Base-by-base conservation (phyloP, 2,888 invertebrate species). In the Branchinecta sandiegonensis region DNA sequence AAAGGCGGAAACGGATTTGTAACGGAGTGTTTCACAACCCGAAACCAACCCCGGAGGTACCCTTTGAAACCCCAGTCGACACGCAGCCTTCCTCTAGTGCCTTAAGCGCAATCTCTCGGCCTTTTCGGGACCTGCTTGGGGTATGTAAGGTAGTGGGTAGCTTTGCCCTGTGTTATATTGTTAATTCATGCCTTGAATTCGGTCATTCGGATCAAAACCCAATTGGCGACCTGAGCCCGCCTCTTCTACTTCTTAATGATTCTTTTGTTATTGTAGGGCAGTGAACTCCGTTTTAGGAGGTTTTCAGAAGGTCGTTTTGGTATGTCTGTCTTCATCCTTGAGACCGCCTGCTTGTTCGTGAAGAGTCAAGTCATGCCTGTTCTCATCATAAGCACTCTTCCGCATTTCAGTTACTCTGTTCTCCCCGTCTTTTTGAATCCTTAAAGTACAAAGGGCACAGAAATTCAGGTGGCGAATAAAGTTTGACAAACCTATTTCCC, bases 1-100 rank as follows among this genome's bases (percentile, higher is more conserved):
- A 56, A 56, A 56, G 56, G 10, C 56, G 56, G 17, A 56, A 56
- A 56, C 10, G 56, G n/a, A 17, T 56, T 56, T 56, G 56, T 56
- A 56, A 56, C 17, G 56, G 56, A 56, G 9, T 8, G 17, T 56
- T 56, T 10, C 56, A n/a, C 37, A 37, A 37, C 56, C 17, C 56
- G 14, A 56, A 56, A 10, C 10, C 1, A 9, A 17, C 17, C 17
- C 14, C n/a, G 9, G 17, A 56, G 56, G 10, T 56, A 17, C 56
- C 56, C 8, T 8, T 56, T 1, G 56, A 56, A 56, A 10, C 9
- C 1, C n/a, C 17, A 10, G 14, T n/a, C n/a, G 56, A 56, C 8
- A 56, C 10, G 1, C 14, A 56, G 17, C 56, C 56, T 56, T 8
- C 17, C 56, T 17, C n/a, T 14, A 17, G 17, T 8, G 17, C 56